A percentile compares a stretch with the other conserved stretches of the same genome.
Conservation (phyloP, 2,888 invertebrate genomes). For the Drosophila basisetae region DNA sequence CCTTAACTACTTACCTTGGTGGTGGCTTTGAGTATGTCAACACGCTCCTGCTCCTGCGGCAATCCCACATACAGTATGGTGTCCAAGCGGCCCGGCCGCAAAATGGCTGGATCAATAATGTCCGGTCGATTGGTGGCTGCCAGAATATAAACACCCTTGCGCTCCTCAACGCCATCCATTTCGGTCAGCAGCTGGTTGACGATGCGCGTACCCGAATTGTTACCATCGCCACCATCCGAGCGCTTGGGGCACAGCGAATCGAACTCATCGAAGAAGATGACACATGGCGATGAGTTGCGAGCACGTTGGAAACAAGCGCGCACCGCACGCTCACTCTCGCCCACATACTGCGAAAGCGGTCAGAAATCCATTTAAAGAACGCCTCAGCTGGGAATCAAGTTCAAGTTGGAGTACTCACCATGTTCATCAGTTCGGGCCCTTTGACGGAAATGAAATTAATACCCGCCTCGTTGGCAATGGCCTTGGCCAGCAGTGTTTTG, state of each 20-base stretch:
- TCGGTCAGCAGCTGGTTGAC: constrained; percentile 99
- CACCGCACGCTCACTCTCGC: constrained; percentile 98
- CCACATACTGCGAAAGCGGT: constrained; percentile 91
- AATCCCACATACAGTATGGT: constrained; percentile 96
- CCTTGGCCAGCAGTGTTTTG: constrained; percentile 98
- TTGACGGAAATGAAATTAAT: constrained; percentile 99
- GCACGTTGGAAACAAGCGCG: constrained; percentile 98
- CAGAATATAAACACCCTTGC: constrained; percentile 96
- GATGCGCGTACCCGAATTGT: constrained; percentile 92
- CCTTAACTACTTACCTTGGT: constrained; percentile 89
- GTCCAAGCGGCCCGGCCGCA: constrained; percentile 95
- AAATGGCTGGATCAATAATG: constrained; percentile 97
- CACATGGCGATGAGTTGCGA: constrained; percentile 97
- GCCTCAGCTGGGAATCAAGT: background rate
- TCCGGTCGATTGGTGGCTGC: constrained; percentile 99
- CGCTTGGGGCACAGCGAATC: constrained; percentile 97
- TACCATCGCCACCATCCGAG: constrained; percentile 89
- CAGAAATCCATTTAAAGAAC: background rate
- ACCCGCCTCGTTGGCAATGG: constrained; percentile 99
- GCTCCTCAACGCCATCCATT: constrained; percentile 98
- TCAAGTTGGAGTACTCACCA: constrained; percentile 87
- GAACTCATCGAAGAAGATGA: constrained; percentile 99
- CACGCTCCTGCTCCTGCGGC: constrained; percentile 91
- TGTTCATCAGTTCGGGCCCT: constrained; percentile 98
- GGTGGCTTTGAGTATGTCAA: constrained; percentile 94